phyloP scores from a whole-genome alignment of 2,797 vertebrate species.

The Sebastes kiyomatsui region DNA sequence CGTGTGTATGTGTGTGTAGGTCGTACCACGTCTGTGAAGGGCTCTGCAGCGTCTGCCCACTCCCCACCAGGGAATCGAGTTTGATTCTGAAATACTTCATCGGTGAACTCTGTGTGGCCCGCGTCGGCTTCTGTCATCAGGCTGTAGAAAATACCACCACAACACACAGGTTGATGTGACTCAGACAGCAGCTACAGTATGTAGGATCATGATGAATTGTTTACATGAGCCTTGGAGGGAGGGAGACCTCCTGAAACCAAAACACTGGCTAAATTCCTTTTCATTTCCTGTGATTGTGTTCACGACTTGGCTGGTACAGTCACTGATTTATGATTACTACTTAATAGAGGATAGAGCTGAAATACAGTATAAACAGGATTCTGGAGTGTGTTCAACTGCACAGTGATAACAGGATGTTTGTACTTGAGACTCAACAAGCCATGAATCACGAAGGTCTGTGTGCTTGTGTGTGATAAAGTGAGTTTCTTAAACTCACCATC shows the following conservation, averaged over 20 bases:
- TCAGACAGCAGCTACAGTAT: constrained; percentile 27
- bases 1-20: neutral
- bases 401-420: constrained; percentile 37
- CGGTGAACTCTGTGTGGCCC: constrained; percentile 94
- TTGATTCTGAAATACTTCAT: constrained; percentile 96
- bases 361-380: constrained; percentile 5
- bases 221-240: constrained; percentile 39
- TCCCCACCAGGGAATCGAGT: constrained; percentile 93
- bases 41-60: constrained; percentile 89
- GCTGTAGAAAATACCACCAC: constrained; percentile 73
- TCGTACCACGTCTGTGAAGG: constrained; percentile 92
- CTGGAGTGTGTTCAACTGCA: neutral
- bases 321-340: neutral
- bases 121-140: constrained; percentile 95
- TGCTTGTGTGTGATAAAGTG: neutral
- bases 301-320: neutral
- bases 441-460: neutral
- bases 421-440: neutral
- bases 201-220: constrained; percentile 29
- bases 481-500: constrained; percentile 79
- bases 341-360: neutral
- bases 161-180: constrained; percentile 36
- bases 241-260: constrained; percentile 16
- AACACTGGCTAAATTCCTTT: constrained; percentile 46
- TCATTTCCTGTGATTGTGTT: constrained; percentile 75